A percentile compares a stretch with the other conserved stretches of the same genome.
Evolutionary conservation across 2,888 invertebrate genomes (phyloP).

Genomic region (Tachina lurida): DNA sequence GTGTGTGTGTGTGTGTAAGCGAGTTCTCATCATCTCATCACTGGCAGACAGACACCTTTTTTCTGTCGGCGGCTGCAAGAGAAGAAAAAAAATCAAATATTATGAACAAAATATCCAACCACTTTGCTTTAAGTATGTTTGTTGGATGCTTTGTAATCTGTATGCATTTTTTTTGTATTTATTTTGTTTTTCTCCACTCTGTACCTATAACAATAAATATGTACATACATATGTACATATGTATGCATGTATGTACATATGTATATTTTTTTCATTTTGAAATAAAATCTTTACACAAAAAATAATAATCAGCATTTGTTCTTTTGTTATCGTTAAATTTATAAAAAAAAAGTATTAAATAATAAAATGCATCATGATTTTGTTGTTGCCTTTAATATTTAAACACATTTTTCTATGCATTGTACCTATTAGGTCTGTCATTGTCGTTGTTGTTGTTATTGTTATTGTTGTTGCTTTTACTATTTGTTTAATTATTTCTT

Average conservation of each 20-base stretch:
- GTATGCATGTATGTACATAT: too few relatives aligned
- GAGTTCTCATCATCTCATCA: constrained; percentile 43
- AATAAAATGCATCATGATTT: constrained; percentile 18
- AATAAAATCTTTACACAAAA: constrained; percentile 43
- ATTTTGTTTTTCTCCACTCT: constrained; percentile 2
- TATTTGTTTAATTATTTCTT: constrained; percentile 58
- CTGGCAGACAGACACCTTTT: constrained; percentile 36
- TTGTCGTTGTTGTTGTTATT: constrained; percentile 1
- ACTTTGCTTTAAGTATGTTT: constrained; percentile 23
- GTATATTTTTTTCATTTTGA: background rate
- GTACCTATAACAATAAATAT: constrained; percentile 6
- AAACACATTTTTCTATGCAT: constrained; percentile 27
- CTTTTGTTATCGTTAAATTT: constrained; percentile 39
- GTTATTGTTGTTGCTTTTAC: constrained; percentile 23
- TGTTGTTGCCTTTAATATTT: constrained; percentile 9
- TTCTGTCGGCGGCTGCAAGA: constrained; percentile 22
- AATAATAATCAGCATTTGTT: constrained; percentile 17
- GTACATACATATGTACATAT: too few relatives aligned
- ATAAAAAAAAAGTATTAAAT: background rate
- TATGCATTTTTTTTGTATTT: constrained; percentile 19
- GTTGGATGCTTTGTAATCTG: constrained; percentile 22
- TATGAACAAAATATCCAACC: constrained; percentile 29
- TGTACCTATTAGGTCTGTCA: constrained; percentile 16
- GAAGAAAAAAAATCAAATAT: background rate
- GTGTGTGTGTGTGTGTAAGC: background rate